Evolutionary conservation across 64 coral and sea anemone genomes (phyloP), one percentile per base, ranked within the genome.

Genomic region (Porites australiensis): DNA sequence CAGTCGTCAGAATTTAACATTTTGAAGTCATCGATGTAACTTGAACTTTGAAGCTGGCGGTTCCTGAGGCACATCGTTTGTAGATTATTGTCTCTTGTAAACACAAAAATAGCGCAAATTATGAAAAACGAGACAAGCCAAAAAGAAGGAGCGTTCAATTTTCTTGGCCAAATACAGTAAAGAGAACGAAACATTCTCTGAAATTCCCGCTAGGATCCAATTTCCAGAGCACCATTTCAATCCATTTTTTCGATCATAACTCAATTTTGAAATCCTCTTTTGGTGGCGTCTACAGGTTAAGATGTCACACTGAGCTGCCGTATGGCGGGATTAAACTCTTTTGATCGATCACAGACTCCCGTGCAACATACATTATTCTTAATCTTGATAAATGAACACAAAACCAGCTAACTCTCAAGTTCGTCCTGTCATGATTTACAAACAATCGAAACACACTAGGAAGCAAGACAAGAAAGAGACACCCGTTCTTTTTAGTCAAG

Each of bases 161-260:
- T 75, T 89, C 79, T 89, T 67, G 37, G 51, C 46, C 74, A 53
- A 49, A 94, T 54, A 19, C 22, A 66, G 74, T 51, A 63, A 67
- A 67, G 72, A 46, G 82, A 89, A 71, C 87, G 92, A 80, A 78
- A 47, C 92, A 94, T 94, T 75, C 87, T 94, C 81, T 84, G 50
- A 68, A 84, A 84, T 68, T 68, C 45, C 15, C 18, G 44, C 81
- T 50, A 47, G 5, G 2, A 22, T 50, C 18, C 47, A 37, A 2
- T 67, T 84, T 68, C 18, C 46, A 50, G 9, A 48, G 81, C 10
- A 84, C 62, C 81, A 84, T 84, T 68, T 68, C 81, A 68, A 37
- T 66, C 63, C 18, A 63, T 19, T 82, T 22, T 46, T 48, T 14
- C 14, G 2, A 9, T 63, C 81, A 11, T 67, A 5, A 19, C 37